Percentiles rank a stretch among this genome's conserved stretches.
phyloP scores from a whole-genome alignment of 2,113 vertebrate genomes.

The Vireo altiloquus region DNA sequence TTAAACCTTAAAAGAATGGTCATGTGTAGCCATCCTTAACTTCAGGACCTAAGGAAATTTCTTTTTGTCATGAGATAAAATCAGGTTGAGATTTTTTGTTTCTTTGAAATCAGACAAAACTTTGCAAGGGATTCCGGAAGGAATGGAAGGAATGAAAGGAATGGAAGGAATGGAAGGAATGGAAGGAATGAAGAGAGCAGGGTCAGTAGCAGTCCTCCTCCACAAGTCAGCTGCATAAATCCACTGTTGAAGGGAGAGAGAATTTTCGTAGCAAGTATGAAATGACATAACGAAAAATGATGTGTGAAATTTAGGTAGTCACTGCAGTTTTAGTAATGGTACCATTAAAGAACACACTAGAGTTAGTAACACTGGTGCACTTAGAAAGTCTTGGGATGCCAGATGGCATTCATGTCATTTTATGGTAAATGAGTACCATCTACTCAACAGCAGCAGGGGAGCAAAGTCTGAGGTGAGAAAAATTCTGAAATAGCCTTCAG shows the following conservation, averaged over 20 bases:
- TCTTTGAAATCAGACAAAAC: neutral
- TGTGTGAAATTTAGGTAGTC: neutral
- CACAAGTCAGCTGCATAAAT: neutral
- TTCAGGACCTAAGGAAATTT: neutral
- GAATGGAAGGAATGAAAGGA: too few species aligned
- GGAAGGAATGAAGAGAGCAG: neutral
- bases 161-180: too few species aligned
- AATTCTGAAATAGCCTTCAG: neutral
- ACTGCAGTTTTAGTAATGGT: neutral
- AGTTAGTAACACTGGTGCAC: neutral
- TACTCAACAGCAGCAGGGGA: neutral
- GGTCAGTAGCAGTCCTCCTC: neutral
- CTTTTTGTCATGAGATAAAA: neutral
- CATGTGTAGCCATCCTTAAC: neutral
- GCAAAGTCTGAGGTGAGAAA: neutral
- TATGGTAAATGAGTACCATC: neutral
- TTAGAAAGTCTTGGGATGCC: neutral
- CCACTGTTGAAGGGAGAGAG: neutral
- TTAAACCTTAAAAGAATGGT: neutral
- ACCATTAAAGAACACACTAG: neutral
- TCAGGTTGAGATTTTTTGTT: neutral
- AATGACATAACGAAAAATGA: neutral
- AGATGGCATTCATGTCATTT: neutral
- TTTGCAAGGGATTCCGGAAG: neutral
- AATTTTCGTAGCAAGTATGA: neutral